Percentiles rank a stretch among this genome's conserved stretches.
Evolutionary conservation across 2,797 vertebrate genomes (phyloP).

Genomic region (Pseudochaenichthys georgianus): DNA sequence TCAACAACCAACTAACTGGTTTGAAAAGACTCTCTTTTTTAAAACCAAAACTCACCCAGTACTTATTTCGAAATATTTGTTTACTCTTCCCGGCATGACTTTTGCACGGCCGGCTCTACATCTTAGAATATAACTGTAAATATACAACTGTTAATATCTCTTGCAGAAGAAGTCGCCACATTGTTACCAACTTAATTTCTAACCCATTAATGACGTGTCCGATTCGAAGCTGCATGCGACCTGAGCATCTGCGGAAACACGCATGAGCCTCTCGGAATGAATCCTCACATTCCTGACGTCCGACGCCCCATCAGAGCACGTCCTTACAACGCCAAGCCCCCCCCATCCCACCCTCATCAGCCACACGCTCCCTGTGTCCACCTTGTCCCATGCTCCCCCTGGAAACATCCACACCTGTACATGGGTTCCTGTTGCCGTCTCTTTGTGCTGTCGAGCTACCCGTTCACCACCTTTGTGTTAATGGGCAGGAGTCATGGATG

Average conservation of each 20-base stretch:
- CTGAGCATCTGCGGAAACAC: conserved; percentile 36
- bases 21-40: conserved; percentile 2
- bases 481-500: conserved; percentile 58
- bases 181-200: conserved; percentile 12
- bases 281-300: conserved; percentile 48
- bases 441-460: conserved; percentile 67
- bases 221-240: conserved; percentile 57
- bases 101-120: conserved; percentile 29
- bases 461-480: conserved; percentile 68
- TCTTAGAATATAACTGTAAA: conserved; percentile 6
- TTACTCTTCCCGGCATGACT: conserved; percentile 23
- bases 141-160: conserved; percentile 26
- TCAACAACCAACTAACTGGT: conserved; percentile 35
- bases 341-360: conserved; percentile 60
- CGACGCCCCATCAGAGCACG: conserved; percentile 78
- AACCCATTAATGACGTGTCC: conserved; percentile 36
- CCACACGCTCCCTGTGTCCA: conserved; percentile 59
- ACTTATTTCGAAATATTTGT: background rate
- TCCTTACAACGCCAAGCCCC: conserved; percentile 68
- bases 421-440: conserved; percentile 70
- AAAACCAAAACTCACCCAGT: background rate
- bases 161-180: background rate
- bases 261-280: conserved; percentile 50
- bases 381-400: conserved; percentile 70
- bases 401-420: conserved; percentile 86